Base-by-base conservation (phyloP, 2,113 vertebrate species). In the Coreoperca whiteheadi region DNA sequence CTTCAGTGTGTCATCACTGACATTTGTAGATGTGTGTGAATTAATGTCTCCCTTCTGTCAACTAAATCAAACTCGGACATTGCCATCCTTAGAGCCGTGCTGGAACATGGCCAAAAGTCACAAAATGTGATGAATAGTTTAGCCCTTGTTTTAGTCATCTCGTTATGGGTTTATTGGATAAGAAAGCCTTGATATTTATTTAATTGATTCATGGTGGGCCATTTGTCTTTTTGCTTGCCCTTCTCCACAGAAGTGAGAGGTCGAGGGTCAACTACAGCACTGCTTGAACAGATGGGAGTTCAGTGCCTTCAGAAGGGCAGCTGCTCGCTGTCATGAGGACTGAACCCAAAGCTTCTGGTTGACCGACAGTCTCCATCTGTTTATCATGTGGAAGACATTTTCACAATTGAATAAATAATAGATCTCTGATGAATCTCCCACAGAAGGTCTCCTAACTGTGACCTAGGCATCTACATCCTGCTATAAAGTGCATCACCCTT, bases 311-410 rank as follows among this genome's bases (percentile, higher is more conserved):
- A 66, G 51, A 20, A 30, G 25, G 41, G 73, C 53, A 74, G 73
- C 34, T 73, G 57, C 50, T 79, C 46, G 4, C 25, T 37, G 46
- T 66, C 82, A 74, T 21, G 3, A 23, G 7, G 23, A 9, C 32
- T 72, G 32, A 78, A 82, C 54, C 34, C 39, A 37, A 43, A 46
- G 25, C 60, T 69, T 82, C 57, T 66, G 54, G 51, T 21, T 78
- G 81, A 77, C 57, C 82, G 78, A 64, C 30, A 25, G 30, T 28
- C 46, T 74, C 72, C 72, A 59, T 81, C 61, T 78, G 39, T 60
- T 69, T 1, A 25, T 60, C 30, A 63, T 54, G 4, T 28, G 37
- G 8, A 30, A 11, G 11, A 28, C 48, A 69, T 46, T 50, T 11
- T 20, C 15, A 53, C 4, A 60, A 51, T 46, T 60, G 21, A 70